phyloP scores from a whole-genome alignment of 2,797 vertebrate species.

The Halcyon chelicuti region DNA sequence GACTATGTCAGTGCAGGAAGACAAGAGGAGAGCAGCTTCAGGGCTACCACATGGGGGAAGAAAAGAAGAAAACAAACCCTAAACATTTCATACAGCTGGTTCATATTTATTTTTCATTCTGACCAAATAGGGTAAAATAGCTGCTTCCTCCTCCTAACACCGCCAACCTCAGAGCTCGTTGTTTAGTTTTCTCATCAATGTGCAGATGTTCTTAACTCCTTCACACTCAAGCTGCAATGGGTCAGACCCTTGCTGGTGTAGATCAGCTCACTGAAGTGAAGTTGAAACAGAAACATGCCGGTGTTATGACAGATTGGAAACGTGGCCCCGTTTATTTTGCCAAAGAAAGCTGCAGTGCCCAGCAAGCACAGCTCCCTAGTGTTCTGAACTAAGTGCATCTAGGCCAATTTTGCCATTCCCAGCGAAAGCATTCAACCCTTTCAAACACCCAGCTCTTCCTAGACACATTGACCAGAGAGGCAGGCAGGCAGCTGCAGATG shows the following conservation, averaged over 20 bases:
- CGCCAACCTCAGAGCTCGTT: background rate
- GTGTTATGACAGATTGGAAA: background rate
- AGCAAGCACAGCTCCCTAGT: background rate
- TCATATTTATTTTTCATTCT: background rate
- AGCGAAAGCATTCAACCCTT: background rate
- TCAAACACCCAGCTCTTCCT: background rate
- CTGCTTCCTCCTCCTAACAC: background rate
- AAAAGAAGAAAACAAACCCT: background rate
- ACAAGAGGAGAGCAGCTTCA: background rate
- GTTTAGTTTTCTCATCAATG: background rate
- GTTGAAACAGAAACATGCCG: background rate
- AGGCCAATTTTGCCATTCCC: background rate
- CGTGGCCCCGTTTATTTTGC: rapidly evolving
- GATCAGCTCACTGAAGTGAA: background rate
- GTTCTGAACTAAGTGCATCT: background rate
- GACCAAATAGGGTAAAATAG: background rate
- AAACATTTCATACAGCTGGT: background rate
- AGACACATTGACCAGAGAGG: background rate
- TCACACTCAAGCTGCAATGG: background rate
- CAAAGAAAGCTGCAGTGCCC: background rate
- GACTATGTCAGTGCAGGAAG: background rate
- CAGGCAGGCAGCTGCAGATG: background rate
- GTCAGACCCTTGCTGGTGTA: rapidly evolving
- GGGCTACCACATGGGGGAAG: background rate
- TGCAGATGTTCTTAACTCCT: background rate